Percentiles rank a stretch among this genome's conserved stretches.
Conservation (phyloP, 1,140 invertebrate species). For the Centruroides vittatus region DNA sequence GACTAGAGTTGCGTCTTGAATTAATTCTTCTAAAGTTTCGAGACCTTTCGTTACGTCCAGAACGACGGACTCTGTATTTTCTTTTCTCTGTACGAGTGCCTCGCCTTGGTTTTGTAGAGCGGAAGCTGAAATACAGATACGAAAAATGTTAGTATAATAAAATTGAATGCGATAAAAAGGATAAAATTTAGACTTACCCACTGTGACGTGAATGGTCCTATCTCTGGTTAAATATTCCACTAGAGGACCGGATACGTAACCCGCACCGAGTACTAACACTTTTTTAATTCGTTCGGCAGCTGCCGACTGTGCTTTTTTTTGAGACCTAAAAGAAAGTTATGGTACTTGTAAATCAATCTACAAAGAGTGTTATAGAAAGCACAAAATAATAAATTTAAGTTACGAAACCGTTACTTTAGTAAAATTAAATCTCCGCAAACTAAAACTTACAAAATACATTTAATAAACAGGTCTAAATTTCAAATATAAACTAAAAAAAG, state of each 20-base stretch:
- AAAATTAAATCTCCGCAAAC: too few species aligned
- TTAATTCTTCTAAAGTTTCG: slow-evolving; percentile 52
- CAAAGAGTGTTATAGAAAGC: too few species aligned
- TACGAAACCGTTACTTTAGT: too few species aligned
- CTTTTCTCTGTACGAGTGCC: slow-evolving; percentile 53
- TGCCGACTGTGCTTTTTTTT: slow-evolving; percentile 16
- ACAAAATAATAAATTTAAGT: too few species aligned
- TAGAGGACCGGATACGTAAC: slow-evolving; percentile 80
- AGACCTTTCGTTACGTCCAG: slow-evolving; percentile 60
- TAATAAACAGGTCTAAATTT: too few species aligned
- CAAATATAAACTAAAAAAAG: too few species aligned
- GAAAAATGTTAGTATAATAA: background rate
- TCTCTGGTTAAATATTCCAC: slow-evolving; percentile 86
- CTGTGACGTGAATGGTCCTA: slow-evolving; percentile 56
- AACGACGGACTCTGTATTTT: slow-evolving; percentile 63
- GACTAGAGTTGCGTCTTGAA: slow-evolving; percentile 58
- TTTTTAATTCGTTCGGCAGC: slow-evolving; percentile 24
- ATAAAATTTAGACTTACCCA: slow-evolving; percentile 40
- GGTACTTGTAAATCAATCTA: too few species aligned
- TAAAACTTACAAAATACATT: too few species aligned
- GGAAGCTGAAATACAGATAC: slow-evolving; percentile 42
- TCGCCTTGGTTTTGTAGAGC: slow-evolving; percentile 80
- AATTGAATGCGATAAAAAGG: too few species aligned
- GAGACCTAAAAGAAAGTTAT: slow-evolving; percentile 8
- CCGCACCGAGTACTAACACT: slow-evolving; percentile 85